Evolutionary conservation across 2,113 vertebrate species (phyloP).

Genomic region (Aegithalos caudatus): DNA sequence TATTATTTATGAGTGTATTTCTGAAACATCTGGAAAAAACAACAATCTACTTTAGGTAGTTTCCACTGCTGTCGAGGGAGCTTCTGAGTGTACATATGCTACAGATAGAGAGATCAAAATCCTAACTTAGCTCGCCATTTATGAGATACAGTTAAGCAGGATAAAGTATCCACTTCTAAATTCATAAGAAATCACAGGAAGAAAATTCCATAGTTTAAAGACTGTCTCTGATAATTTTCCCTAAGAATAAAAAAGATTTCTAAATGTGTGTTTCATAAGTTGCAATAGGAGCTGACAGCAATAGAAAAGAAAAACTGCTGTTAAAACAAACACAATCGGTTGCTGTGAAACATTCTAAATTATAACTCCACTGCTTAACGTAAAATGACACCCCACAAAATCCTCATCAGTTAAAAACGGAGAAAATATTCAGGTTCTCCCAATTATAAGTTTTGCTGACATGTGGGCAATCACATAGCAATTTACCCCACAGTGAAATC

Average conservation of each 20-base stretch:
- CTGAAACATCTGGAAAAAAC: slow-evolving; percentile 25
- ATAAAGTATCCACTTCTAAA: background rate
- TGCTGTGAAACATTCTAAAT: background rate
- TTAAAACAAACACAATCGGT: background rate
- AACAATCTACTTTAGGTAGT: background rate
- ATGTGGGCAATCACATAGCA: background rate
- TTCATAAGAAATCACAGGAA: background rate
- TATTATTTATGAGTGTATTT: background rate
- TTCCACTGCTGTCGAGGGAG: background rate
- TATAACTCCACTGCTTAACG: background rate
- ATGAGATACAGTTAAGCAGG: background rate
- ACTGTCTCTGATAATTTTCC: background rate
- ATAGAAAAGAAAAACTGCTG: background rate
- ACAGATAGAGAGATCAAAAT: background rate
- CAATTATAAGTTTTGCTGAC: slow-evolving; percentile 31
- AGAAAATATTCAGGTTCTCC: slow-evolving; percentile 23
- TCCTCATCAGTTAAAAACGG: background rate
- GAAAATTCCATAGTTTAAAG: background rate
- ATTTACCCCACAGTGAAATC: slow-evolving; percentile 35
- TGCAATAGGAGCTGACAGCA: background rate
- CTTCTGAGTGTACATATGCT: background rate
- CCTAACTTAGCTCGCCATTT: background rate
- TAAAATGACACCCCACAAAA: background rate
- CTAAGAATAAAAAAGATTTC: background rate
- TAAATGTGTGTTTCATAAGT: background rate